Base-by-base conservation (phyloP, 2,888 invertebrate species). In the Drosophila ezoana region DNA sequence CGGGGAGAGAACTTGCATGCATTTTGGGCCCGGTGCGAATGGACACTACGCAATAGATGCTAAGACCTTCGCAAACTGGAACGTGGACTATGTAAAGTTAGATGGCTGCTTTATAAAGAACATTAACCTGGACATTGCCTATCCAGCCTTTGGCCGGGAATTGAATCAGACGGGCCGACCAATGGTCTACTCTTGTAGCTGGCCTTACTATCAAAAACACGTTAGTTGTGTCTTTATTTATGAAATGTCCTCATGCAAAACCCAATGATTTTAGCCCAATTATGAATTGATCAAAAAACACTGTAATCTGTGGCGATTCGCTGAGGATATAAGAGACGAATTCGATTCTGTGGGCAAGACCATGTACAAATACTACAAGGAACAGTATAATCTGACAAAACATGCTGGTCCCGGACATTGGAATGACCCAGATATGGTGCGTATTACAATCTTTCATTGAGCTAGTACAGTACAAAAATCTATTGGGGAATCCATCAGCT, bases 151-250 rank as follows among this genome's bases (percentile, higher is more conserved):
- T 93, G 95, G 94, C 35, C 87, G 90, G 57, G 94, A 93, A 57
- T 90, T 96, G 49, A 96, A 96, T 90, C 90, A 92, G 78, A 96
- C 96, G 14, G 95, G 95, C 16, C 92, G 96, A 28, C 95, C 95
- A 8, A 96, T 97, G 87, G 93, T 96, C 2, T 96, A 95, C 90
- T 95, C 96, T 0, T 96, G 96, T 91, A 95, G 95, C 87, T 96
- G 96, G 95, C 96, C 96, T 5, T 95, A 94, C 18, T 97, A 96
- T 90, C 94, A 94, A 89, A 93, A 94, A 84, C 54, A 81, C 20
- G 84, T 89, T 11, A 62, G 79, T 90, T 48, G 0, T 3, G 0
- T 4, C 1, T 1, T 1, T 14, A 9, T 28, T 14, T 28, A 2
- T 4, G 23, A 23, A 16, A 6, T 0, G 6, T 11, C 8, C 4